phyloP scores from a whole-genome alignment of 2,888 invertebrate genomes.

The Epistrophe grossulariae region DNA sequence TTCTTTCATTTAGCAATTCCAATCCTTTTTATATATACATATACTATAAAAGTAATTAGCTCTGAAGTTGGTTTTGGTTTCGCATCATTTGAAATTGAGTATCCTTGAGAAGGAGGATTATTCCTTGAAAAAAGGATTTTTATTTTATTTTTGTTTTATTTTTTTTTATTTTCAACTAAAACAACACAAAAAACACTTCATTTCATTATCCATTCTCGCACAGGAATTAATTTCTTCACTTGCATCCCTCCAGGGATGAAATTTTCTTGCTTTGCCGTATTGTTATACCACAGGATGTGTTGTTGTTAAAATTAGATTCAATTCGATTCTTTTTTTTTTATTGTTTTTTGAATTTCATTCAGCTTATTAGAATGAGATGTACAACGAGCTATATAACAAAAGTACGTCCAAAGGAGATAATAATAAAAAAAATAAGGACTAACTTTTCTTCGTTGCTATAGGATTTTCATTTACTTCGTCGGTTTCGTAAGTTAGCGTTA shows the following conservation, averaged over 20 bases:
- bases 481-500: conserved; percentile 51
- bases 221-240: conserved; percentile 16
- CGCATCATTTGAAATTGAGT: conserved; percentile 63
- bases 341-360: not conserved
- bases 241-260: not conserved
- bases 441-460: conserved; percentile 40
- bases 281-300: conserved; percentile 55
- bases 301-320: conserved; percentile 67
- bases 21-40: not conserved
- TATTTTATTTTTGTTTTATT: conserved; percentile 24
- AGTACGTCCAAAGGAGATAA: conserved; percentile 18
- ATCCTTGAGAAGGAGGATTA: conserved; percentile 47
- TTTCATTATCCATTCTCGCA: conserved; percentile 30
- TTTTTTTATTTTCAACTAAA: conserved; percentile 25
- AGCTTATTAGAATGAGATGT: conserved; percentile 11
- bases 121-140: conserved; percentile 24
- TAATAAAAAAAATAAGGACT: conserved; percentile 46
- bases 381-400: not conserved
- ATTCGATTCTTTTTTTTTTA: conserved; percentile 57
- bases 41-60: conserved; percentile 56
- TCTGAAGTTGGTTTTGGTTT: conserved; percentile 66
- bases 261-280: conserved; percentile 8
- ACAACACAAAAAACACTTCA: conserved; percentile 56
- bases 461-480: conserved; percentile 47
- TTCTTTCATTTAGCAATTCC: not conserved